Evolutionary conservation across 2,888 invertebrate genomes (phyloP).

Genomic region (Flexamia atlantica): DNA sequence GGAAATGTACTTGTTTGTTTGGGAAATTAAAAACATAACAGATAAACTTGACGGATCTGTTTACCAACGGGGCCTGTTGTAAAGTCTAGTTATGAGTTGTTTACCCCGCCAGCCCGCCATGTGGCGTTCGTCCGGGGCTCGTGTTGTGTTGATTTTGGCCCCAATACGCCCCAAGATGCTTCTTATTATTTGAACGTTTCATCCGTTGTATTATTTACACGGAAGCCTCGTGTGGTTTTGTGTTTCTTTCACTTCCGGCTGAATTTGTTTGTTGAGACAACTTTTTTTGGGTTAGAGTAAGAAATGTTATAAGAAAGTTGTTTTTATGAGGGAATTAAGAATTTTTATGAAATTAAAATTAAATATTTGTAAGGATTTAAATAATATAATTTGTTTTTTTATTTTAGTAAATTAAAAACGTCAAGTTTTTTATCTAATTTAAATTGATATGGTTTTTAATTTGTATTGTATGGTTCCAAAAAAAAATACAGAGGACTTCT

Average conservation of each 20-base stretch:
- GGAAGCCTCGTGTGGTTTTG: constrained; percentile 9
- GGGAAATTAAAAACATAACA: constrained; percentile 2
- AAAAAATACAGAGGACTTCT: no score
- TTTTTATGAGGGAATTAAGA: no score
- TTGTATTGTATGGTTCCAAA: no score
- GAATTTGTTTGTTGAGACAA: neutral
- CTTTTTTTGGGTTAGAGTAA: no score
- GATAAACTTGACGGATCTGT: neutral
- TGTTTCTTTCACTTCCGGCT: neutral
- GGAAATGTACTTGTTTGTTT: neutral
- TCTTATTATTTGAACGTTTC: neutral
- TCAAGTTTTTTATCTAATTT: no score
- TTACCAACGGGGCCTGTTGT: constrained; percentile 16
- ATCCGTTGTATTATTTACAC: constrained; percentile 26
- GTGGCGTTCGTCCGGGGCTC: neutral
- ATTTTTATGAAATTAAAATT: no score
- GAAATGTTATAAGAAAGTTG: no score
- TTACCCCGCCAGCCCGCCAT: constrained; percentile 8
- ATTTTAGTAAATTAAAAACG: no score
- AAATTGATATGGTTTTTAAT: no score
- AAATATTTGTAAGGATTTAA: no score
- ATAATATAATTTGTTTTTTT: no score
- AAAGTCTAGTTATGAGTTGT: constrained; percentile 6
- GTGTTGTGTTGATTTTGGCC: constrained; percentile 4
- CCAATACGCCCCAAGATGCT: neutral